Evolutionary conservation across 2,888 invertebrate species (phyloP).

Genomic region (Elysia crispata): DNA sequence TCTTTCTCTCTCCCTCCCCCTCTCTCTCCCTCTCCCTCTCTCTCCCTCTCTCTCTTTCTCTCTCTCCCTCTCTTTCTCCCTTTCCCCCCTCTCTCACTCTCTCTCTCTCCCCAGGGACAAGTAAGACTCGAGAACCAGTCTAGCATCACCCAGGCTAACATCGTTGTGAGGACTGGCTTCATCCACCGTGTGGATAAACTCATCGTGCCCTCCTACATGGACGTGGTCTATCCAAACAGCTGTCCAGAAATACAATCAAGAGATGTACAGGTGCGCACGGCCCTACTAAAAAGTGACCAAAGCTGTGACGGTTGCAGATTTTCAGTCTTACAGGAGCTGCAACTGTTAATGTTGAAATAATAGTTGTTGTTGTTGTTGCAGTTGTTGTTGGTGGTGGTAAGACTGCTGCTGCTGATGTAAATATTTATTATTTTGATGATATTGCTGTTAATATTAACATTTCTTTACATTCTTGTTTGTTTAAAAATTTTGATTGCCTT

Average conservation of each 20-base stretch:
- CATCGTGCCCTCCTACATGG: slow-evolving; percentile 20
- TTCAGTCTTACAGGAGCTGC: no score
- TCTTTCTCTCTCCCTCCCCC: no score
- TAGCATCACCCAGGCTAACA: slow-evolving; percentile 56
- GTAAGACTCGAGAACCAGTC: slow-evolving; percentile 61
- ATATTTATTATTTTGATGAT: no score
- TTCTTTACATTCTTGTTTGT: no score
- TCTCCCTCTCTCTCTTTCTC: not conserved
- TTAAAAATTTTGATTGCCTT: no score
- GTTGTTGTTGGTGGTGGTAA: no score
- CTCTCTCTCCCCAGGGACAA: slow-evolving; percentile 17
- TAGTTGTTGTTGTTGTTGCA: no score
- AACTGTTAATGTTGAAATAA: no score
- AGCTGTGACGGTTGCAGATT: no score
- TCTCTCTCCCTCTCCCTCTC: not conserved
- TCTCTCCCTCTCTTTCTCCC: not conserved
- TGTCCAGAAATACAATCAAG: not conserved
- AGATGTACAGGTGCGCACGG: slow-evolving; percentile 23
- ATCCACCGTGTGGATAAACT: slow-evolving; percentile 27
- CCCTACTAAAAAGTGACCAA: no score
- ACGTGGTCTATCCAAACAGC: slow-evolving; percentile 3
- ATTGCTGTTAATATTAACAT: no score
- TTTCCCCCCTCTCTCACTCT: not conserved
- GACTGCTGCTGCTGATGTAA: no score
- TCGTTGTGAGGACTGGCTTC: slow-evolving; percentile 40